Evolutionary conservation across 2,888 invertebrate species (phyloP), one percentile per base, ranked within the genome.

Genomic region (Idaea aversata): DNA sequence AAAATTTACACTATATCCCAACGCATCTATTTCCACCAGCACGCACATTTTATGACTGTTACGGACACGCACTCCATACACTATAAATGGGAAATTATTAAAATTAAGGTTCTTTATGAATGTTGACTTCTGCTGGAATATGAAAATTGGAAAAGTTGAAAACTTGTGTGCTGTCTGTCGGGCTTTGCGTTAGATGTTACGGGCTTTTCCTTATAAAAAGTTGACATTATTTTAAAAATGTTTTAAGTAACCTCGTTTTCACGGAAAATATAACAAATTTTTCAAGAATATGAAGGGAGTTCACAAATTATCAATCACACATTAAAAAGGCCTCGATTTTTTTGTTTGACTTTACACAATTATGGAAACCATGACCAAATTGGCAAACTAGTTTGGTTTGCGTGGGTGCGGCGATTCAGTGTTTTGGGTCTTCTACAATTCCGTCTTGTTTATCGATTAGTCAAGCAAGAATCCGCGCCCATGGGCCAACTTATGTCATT

Each of bases 401-500:
- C 84, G 88, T 91, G 85, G 91, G 91, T 82, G 87, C 82, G 85
- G 81, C 83, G 74, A 82, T 83, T 82, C 78, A 81, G 75, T 81
- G 76, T 81, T 84, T 86, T 77, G 81, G 81, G 78, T 85, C 82
- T 87, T 88, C 85, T 84, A 88, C 86, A 80, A 86, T 88, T 88
- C 81, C 77, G 87, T 84, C 85, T 88, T 88, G 87, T 90, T 86
- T 90, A 92, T 92, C 88, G 92, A 92, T 92, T 91, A 87, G 88
- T 83, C 83, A 87, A 88, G 88, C 83, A 87, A 88, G 88, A 90
- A 81, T 89, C 87, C 91, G 90, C 91, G 88, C 90, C 91, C 90
- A 91, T 92, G 88, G 91, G 87, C 91, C 87, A 91, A 91, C 90
- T 91, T 91, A 88, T 92, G 91, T 92, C 91, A 89, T 93, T 93